Conservation (phyloP, 2,113 vertebrate species). For the Apteryx mantelli region DNA sequence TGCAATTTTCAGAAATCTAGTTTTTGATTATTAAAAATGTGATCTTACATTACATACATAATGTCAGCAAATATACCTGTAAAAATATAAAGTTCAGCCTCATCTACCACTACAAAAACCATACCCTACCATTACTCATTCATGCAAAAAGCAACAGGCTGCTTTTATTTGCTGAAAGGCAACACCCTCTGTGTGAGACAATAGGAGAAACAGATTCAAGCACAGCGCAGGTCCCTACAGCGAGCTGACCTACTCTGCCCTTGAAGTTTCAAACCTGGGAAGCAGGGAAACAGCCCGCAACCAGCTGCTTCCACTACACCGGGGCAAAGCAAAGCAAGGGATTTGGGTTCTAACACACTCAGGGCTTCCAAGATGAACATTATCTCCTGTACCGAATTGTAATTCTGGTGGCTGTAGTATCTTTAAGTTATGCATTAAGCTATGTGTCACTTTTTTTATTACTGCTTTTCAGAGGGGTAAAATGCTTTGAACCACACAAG, state of each 20-base stretch:
- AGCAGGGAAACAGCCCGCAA: not conserved
- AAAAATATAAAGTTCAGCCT: not conserved
- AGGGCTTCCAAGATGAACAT: not conserved
- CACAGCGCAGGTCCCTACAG: not conserved
- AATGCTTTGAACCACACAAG: not conserved
- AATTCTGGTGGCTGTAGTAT: not conserved
- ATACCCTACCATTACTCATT: not conserved
- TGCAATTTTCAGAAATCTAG: not conserved
- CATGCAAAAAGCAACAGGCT: not conserved
- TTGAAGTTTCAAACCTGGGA: not conserved
- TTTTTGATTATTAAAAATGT: not conserved
- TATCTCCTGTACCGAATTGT: not conserved
- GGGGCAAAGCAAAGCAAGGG: not conserved
- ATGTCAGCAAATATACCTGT: not conserved
- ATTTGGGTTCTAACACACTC: not conserved
- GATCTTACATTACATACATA: not conserved
- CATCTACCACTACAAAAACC: not conserved
- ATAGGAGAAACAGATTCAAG: not conserved
- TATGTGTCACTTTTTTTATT: not conserved
- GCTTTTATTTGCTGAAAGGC: constrained; percentile 17
- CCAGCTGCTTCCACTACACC: not conserved
- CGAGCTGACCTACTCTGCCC: not conserved
- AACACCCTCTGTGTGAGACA: not conserved
- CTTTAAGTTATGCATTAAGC: not conserved
- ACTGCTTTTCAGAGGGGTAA: not conserved